Base-by-base conservation (phyloP, 2,888 invertebrate genomes). In the Slavum lentiscoides region DNA sequence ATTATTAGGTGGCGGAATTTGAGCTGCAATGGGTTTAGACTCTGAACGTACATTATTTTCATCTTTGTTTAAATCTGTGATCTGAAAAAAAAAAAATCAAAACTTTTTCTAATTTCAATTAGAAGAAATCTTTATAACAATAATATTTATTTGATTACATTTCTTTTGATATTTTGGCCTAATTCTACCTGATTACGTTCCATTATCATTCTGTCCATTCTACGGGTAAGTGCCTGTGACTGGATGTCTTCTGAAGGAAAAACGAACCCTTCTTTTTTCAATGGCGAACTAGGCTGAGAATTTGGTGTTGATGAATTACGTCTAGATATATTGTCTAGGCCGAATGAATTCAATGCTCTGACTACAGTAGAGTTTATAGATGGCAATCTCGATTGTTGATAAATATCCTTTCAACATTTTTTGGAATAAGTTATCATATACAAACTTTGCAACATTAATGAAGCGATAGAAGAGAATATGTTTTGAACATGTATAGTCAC, bases 241-340 rank as follows among this genome's bases (percentile, higher is more conserved):
- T 77, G 74, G 21, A 69, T 74, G 19, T 73, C 82, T 23, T 84
- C 84, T 84, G 89, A 89, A 85, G 87, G 87, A 84, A 89, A 89
- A 83, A 90, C 89, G 80, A 90, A 88, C 80, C 88, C 86, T 85
- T 91, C 91, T 86, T 90, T 90, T 84, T 90, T 88, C 87, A 91
- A 89, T 62, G 93, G 92, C 66, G 93, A 92, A 68, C 92, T 91
- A 66, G 92, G 92, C 84, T 92, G 90, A 75, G 91, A 89, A 85
- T 88, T 88, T 64, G 86, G 86, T 82, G 82, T 77, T 83, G 84
- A 86, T 86, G 59, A 87, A 72, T 72, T 80, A 66, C 80, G 80
- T 58, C 70, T 70, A 72, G 80, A 66, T 64, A 80, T 66, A 55
- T 64, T 80, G 39, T 80, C 80, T 80, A 72, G 21, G 55, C 80